Base-by-base conservation (phyloP, 2,797 vertebrate genomes). In the Falco naumanni region DNA sequence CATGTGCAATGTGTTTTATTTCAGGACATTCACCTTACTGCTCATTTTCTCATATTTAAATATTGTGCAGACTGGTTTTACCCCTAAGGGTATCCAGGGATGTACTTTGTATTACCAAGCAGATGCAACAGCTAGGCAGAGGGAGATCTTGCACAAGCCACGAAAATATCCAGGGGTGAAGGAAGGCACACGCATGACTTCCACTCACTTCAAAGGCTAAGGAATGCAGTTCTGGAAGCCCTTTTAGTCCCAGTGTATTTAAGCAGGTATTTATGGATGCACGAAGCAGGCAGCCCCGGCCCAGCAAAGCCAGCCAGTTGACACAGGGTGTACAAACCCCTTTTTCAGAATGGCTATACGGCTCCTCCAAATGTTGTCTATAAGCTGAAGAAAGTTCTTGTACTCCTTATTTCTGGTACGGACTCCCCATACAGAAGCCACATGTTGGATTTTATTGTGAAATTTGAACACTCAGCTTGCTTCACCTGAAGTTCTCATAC, bases 101-200 rank as follows among this genome's bases (percentile, higher is more conserved):
- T 4, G 3, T 7, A 51, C 31, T 68, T 33, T 63, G 4, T 13
- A 29, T 33, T 53, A n/a, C 48, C 78, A 68, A 71, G 60, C 34
- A 72, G 59, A 57, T 31, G 8, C 37, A 60, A 59, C 3, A 61
- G 50, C 22, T 47, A 37, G n/a, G 39, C 7, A 34, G 41, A 54
- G 17, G 18, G 13, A 81, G 15, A 50, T 16, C 24, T 34, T 56
- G 34, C 43, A 39, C 33, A 43, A 50, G 25, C 10, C 39, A 3
- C 3, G 25, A 43, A 89, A 88, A 84, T 1, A 87, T 3, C 13
- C 48, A n/a, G 0, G 1, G 14, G 37, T 29, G 47, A 56, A 37
- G 17, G 61, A 79, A 50, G 25, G 50, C 1, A 0, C 16, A 1
- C 0, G 2, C 0, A 0, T 3, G 45, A 29, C 24, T 79, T 16